phyloP scores from a whole-genome alignment of 2,797 vertebrate genomes.

The Danio aesculapii region DNA sequence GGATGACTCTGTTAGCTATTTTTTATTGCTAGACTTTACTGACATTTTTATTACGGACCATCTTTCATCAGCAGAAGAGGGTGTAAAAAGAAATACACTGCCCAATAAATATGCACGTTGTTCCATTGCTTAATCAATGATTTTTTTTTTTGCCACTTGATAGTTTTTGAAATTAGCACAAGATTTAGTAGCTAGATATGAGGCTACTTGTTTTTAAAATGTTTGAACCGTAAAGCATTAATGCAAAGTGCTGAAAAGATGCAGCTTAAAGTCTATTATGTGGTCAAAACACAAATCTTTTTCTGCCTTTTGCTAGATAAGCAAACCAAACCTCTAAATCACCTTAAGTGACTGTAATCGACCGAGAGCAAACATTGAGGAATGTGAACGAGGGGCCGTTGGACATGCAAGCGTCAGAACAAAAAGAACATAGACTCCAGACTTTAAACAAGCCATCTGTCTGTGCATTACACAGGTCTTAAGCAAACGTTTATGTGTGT shows the following conservation, averaged over 20 bases:
- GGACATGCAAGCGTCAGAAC: slow-evolving; percentile 63
- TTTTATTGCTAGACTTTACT: slow-evolving; percentile 56
- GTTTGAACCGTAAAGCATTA: slow-evolving; percentile 67
- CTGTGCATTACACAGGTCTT: slow-evolving; percentile 68
- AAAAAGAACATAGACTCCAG: slow-evolving; percentile 62
- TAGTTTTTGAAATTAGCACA: slow-evolving; percentile 3
- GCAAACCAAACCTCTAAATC: slow-evolving; percentile 75
- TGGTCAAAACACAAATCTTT: slow-evolving; percentile 66
- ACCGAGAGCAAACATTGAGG: slow-evolving; percentile 72
- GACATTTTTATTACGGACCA: slow-evolving; percentile 54
- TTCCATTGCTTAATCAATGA: slow-evolving; percentile 43
- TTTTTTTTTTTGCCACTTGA: background rate
- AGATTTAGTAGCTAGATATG: background rate
- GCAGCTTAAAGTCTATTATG: slow-evolving; percentile 63
- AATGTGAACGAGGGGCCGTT: slow-evolving; percentile 48
- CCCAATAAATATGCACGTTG: slow-evolving; percentile 43
- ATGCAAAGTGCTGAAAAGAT: slow-evolving; percentile 62
- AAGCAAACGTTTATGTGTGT: slow-evolving; percentile 70
- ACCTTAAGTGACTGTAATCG: slow-evolving; percentile 76
- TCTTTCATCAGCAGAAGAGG: slow-evolving; percentile 53
- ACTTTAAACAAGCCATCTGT: slow-evolving; percentile 65
- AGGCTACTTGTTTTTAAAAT: slow-evolving; percentile 45
- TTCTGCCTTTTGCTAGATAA: slow-evolving; percentile 70
- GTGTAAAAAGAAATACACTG: slow-evolving; percentile 60
- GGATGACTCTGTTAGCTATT: slow-evolving; percentile 48